Evolutionary conservation across 2,797 vertebrate species (phyloP), one percentile per base, ranked within the genome.

Genomic region (Coilia nasus): DNA sequence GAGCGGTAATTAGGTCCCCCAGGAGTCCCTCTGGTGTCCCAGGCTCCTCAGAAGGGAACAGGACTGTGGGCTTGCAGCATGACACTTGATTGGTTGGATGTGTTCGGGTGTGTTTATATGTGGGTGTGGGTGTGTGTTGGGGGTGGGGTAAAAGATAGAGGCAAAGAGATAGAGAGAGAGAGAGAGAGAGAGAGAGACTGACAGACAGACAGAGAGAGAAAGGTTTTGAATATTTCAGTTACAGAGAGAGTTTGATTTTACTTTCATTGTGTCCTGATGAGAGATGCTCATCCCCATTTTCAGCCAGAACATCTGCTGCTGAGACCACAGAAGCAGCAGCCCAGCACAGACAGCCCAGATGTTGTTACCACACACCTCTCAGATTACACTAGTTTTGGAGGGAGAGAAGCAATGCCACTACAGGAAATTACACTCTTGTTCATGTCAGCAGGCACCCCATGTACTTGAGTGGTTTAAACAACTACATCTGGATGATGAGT

Each of bases 101-200:
- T 60, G n/a, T 41, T 80, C 80, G 62, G 81, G 19, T 81, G 59
- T 78, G 50, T 85, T 28, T 81, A 62, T 46, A 83, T 85, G 31
- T 28, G 31, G 82, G 71, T 78, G 50, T 85, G 44, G 75, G 78
- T 46, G 83, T 85, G 31, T n/a, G 46, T 83, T 80, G 14, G 50
- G 50, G 14, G 50, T 2, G 50, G 50, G 50, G 50, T 41, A 60
- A 78, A 81, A 81, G 62, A 19, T 11, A 82, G 25, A 31, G 35
- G 67, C 62, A 82, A n/a, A n/a, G 64, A 71, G 41, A 64, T 71
- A 84, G 71, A 67, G 83, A 82, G 60, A 82, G 23, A 83, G 28
- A 86, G 41, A 54, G 78, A 78, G 81, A 81, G 62, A 19, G 15
- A 82, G 19, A 31, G 54, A 67, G 44, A 82, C 35, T 83, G 28